phyloP scores from a whole-genome alignment of 2,797 vertebrate species.

The Apogon talboti region DNA sequence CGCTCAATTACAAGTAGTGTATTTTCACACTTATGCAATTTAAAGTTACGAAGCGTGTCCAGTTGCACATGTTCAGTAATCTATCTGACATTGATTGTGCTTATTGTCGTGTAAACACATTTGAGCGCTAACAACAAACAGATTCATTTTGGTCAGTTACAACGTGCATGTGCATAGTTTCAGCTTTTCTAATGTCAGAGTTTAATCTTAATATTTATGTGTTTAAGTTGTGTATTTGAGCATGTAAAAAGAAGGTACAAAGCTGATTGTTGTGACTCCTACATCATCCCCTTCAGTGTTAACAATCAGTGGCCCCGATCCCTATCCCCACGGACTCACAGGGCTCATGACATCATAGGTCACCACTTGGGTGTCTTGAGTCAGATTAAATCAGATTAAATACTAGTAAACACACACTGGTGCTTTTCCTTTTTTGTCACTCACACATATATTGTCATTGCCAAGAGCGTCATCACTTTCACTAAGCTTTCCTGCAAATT shows the following conservation, averaged over 20 bases:
- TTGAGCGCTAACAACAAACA: neutral
- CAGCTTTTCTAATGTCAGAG: neutral
- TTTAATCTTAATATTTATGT: neutral
- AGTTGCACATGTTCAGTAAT: neutral
- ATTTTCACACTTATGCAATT: conserved; percentile 57
- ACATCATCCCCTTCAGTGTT: neutral
- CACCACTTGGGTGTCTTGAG: conserved; percentile 56
- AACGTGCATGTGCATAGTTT: neutral
- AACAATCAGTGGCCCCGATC: conserved; percentile 28
- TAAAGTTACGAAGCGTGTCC: conserved; percentile 24
- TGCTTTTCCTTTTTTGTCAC: neutral
- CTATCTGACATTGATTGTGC: neutral
- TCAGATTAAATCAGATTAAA: conserved; percentile 75
- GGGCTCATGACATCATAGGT: conserved; percentile 69
- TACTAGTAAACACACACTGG: conserved; percentile 48
- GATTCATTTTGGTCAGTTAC: neutral
- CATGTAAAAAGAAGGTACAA: neutral
- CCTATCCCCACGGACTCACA: conserved; percentile 49
- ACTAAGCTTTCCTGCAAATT: conserved; percentile 13
- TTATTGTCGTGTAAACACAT: neutral
- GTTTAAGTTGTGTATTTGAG: neutral
- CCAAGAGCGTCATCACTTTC: neutral
- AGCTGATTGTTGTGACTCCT: conserved; percentile 35
- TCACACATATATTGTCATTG: no score
- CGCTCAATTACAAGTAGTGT: conserved; percentile 68